phyloP scores from a whole-genome alignment of 2,888 invertebrate genomes.

The Trachelus troglodyta region DNA sequence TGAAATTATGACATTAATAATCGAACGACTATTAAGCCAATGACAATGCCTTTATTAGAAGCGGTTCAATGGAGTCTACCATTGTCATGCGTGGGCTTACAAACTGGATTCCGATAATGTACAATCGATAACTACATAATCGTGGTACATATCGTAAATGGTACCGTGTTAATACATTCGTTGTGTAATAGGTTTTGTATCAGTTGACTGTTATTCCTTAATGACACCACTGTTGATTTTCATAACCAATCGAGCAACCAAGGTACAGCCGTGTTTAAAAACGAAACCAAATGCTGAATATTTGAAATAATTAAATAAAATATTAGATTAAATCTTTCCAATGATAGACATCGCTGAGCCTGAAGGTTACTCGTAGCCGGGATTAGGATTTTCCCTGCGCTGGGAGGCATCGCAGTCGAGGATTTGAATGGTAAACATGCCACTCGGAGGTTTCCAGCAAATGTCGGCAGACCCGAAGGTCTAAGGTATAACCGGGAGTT shows the following conservation, averaged over 20 bases:
- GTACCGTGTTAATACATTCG: not conserved
- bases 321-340: not conserved
- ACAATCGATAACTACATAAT: not conserved
- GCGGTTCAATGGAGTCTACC: not conserved
- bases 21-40: not conserved
- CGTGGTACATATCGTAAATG: not conserved
- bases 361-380: not conserved
- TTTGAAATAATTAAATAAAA: not conserved
- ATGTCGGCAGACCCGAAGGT: not conserved
- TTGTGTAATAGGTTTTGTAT: not conserved
- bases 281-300: not conserved
- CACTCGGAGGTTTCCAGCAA: constrained; percentile 7
- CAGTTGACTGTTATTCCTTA: not conserved
- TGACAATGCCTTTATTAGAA: not conserved
- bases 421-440: constrained; percentile 10
- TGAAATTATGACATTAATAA: not conserved
- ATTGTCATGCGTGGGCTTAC: not conserved
- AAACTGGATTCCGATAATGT: not conserved
- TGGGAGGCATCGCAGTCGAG: constrained; percentile 2
- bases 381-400: not conserved
- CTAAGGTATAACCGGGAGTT: constrained; percentile 7
- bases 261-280: not conserved
- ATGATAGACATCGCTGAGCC: not conserved
- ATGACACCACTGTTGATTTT: not conserved
- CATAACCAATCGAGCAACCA: not conserved